phyloP scores from a whole-genome alignment of 1,140 invertebrate genomes.

The Solen grandis region DNA sequence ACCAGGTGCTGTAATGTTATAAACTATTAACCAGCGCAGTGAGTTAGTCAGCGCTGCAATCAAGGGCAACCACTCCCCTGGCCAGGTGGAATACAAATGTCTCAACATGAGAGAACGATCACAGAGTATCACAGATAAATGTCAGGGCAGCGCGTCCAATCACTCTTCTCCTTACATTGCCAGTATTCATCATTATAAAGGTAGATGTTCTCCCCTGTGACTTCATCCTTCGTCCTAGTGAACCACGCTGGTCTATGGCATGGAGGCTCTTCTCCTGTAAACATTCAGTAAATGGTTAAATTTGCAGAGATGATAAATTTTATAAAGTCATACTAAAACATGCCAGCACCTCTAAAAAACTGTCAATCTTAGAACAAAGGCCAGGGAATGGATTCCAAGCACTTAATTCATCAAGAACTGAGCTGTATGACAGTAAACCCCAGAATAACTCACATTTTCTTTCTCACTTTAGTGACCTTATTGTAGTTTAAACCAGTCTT shows the following conservation, averaged over 20 bases:
- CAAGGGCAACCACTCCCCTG: no score
- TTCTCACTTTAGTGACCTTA: no score
- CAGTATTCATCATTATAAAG: conserved; percentile 95
- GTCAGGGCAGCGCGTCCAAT: conserved; percentile 96
- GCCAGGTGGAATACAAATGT: no score
- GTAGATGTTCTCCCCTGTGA: conserved; percentile 91
- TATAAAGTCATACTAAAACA: background rate
- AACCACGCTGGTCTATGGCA: conserved; percentile 96
- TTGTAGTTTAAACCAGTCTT: no score
- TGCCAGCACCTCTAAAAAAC: background rate
- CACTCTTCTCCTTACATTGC: conserved; percentile 92
- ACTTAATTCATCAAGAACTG: background rate
- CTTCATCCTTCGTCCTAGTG: conserved; percentile 89
- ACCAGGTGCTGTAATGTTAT: no score
- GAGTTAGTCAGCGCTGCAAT: no score
- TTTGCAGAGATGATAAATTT: background rate
- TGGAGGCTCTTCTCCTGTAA: conserved; percentile 86
- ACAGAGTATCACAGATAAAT: conserved; percentile 87
- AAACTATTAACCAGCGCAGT: no score
- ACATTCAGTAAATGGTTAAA: conserved; percentile 9
- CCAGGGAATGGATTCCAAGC: background rate
- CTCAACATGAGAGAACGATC: no score
- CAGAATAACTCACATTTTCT: no score
- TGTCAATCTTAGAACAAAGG: background rate
- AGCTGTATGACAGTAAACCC: background rate